Evolutionary conservation across 2,888 invertebrate genomes (phyloP).

Genomic region (Cephus pulcher): DNA sequence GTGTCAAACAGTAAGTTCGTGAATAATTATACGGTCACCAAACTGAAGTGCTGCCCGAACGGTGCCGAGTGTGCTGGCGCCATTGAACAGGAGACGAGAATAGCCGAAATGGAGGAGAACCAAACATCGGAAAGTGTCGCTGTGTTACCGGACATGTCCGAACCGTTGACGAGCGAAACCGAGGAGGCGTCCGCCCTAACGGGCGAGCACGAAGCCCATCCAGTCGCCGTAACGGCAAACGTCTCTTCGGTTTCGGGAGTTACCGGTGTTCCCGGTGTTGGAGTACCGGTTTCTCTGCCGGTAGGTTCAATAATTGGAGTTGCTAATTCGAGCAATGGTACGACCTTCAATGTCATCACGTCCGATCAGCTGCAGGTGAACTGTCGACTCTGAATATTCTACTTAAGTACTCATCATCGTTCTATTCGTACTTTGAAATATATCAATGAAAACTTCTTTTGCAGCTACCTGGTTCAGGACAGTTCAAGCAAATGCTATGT

Average conservation of each 20-base stretch:
- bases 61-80: constrained; percentile 38
- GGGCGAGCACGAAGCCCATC: constrained; percentile 47
- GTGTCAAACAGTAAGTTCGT: neutral
- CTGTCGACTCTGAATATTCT: neutral
- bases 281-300: constrained; percentile 77
- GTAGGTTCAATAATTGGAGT: constrained; percentile 82
- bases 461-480: constrained; percentile 65
- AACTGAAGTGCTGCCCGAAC: neutral
- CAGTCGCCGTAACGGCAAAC: constrained; percentile 57
- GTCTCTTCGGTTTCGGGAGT: constrained; percentile 66
- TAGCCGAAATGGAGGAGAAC: constrained; percentile 66
- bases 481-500: constrained; percentile 87
- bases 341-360: constrained; percentile 88
- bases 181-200: constrained; percentile 60
- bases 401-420: no score
- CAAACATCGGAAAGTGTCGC: constrained; percentile 68
- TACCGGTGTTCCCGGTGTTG: constrained; percentile 68
- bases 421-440: neutral
- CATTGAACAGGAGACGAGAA: constrained; percentile 50
- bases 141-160: constrained; percentile 69
- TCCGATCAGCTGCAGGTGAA: constrained; percentile 80
- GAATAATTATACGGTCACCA: neutral
- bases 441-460: constrained; percentile 9
- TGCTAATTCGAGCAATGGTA: constrained; percentile 70
- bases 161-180: constrained; percentile 68